Conservation (phyloP, 2,113 vertebrate genomes). For the Cygnus buccinator region DNA sequence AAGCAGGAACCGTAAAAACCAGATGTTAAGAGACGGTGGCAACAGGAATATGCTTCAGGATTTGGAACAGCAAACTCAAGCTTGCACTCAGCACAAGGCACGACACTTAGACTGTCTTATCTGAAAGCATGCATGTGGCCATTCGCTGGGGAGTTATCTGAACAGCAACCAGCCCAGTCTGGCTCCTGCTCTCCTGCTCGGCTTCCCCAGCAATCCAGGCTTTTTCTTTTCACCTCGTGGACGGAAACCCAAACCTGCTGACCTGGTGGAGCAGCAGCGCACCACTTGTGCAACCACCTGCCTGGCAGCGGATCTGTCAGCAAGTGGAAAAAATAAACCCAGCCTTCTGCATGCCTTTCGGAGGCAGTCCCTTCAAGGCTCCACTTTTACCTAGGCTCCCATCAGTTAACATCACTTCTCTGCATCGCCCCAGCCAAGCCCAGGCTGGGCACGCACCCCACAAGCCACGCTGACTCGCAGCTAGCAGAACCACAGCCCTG, state of each 20-base stretch:
- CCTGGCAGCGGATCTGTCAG: neutral
- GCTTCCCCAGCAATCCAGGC: neutral
- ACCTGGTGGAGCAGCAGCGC: neutral
- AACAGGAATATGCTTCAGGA: neutral
- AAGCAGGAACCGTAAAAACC: neutral
- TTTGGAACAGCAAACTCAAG: neutral
- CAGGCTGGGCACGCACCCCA: neutral
- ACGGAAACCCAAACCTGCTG: neutral
- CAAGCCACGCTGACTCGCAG: accelerated
- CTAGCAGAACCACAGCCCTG: neutral
- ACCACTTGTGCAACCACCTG: accelerated
- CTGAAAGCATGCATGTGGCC: accelerated
- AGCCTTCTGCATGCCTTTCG: neutral
- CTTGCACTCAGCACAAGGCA: neutral
- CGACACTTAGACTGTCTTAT: neutral
- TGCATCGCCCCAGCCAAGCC: no score
- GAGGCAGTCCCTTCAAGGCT: neutral
- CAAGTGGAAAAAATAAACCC: neutral
- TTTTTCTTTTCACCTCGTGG: accelerated
- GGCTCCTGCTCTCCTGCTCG: neutral
- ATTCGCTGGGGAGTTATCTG: neutral
- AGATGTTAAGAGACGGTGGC: neutral
- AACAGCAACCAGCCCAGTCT: accelerated
- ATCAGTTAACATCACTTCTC: neutral
- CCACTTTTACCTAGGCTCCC: neutral